These are phyloP conservation scores for Diorhabda elongata DNA, from an alignment of 1,140 invertebrate genomes.

Conservation along the genomic window DNA sequence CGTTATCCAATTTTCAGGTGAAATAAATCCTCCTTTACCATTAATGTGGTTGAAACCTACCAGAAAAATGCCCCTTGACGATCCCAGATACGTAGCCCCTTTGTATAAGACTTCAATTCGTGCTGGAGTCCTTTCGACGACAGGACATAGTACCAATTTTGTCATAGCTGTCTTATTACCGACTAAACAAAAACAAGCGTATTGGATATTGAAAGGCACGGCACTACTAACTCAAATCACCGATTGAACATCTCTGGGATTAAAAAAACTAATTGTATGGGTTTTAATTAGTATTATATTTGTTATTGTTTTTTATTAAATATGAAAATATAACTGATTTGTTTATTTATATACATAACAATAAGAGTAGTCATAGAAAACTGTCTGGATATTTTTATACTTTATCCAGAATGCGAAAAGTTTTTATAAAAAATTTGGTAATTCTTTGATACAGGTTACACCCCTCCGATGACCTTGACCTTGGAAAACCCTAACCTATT, in stretches of 20 bases:
- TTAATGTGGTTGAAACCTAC: constrained; percentile 70
- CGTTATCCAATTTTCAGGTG: constrained; percentile 50
- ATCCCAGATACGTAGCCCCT: constrained; percentile 67
- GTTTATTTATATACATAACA: too few relatives aligned
- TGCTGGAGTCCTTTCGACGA: constrained; percentile 79
- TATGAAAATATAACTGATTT: too few relatives aligned
- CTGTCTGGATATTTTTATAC: too few relatives aligned
- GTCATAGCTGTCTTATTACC: constrained; percentile 74
- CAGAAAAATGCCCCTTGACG: constrained; percentile 55
- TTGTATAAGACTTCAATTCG: constrained; percentile 82
- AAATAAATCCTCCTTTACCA: constrained; percentile 73
- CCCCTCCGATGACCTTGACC: too few relatives aligned
- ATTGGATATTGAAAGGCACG: constrained; percentile 83
- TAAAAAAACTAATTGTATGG: too few relatives aligned
- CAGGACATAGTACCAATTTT: constrained; percentile 86
- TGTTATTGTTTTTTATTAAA: too few relatives aligned
- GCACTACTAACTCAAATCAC: constrained; percentile 76
- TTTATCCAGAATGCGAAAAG: too few relatives aligned
- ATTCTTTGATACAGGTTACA: too few relatives aligned
- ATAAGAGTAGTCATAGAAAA: too few relatives aligned
- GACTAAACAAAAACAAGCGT: constrained; percentile 57
- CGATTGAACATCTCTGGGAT: constrained; percentile 48
- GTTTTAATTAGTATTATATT: too few relatives aligned
- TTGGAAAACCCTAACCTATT: too few relatives aligned
- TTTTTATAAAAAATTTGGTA: too few relatives aligned